Base-by-base conservation (phyloP, 2,888 invertebrate genomes). In the Agrochola lota region DNA sequence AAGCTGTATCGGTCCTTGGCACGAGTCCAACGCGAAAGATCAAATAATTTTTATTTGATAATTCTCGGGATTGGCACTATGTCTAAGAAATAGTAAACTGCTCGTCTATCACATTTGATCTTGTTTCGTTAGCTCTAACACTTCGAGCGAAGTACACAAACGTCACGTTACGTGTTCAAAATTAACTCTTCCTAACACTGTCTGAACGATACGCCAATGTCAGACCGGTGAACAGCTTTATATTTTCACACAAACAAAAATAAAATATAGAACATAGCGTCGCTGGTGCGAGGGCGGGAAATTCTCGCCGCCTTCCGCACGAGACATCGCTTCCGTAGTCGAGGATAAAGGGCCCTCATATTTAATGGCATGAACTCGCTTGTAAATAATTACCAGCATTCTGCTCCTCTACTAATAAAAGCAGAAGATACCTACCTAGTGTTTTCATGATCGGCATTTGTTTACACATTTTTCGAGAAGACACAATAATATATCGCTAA, bases 251-350 rank as follows among this genome's bases (percentile, higher is more conserved):
- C 55, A 73, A 63, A 76, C 12, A 64, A 55, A 71, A 64, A 35
- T 49, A 81, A 68, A 64, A 63, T 52, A 75, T 55, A 72, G 40
- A 71, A 62, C 63, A 63, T 73, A 68, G 68, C 71, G 70, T 68
- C 67, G 68, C 43, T 40, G 73, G 67, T 52, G 67, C 71, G 74
- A 82, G 66, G 69, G 78, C 83, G 87, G 89, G 81, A 90, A 89
- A 77, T 85, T 77, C 71, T 83, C 78, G 86, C 73, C 85, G 87
- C 85, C 87, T 91, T 90, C 91, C 90, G 89, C 87, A 87, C 80
- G 79, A 84, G 80, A 83, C 75, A 59, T 72, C 78, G 73, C 86
- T 88, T 87, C 90, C 88, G 87, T 69, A 81, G 40, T 57, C 57
- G 63, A 75, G 78, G 77, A 81, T 81, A 87, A 81, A 85, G 71